These are phyloP conservation scores for Scaptomyza caliginosa DNA, from an alignment of 2,888 invertebrate species.

Conservation along the genomic window DNA sequence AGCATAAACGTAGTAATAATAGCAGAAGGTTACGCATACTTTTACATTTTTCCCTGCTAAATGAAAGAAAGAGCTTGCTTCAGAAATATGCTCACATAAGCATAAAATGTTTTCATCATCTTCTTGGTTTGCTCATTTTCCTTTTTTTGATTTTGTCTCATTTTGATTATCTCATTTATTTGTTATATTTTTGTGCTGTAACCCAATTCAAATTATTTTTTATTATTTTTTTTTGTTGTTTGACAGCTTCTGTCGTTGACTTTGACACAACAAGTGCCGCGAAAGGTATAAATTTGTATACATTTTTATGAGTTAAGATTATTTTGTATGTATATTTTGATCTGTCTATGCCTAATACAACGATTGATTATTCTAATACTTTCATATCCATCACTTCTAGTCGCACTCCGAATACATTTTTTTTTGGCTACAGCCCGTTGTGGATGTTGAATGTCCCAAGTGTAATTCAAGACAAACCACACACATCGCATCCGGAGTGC, in stretches of 20 bases:
- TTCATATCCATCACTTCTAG: constrained; percentile 33
- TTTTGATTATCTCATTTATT: neutral
- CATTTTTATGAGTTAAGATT: no score
- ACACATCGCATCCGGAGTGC: constrained; percentile 2
- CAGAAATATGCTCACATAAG: constrained; percentile 42
- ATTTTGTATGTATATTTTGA: constrained; percentile 3
- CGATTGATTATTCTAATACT: constrained; percentile 46
- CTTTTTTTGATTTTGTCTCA: neutral
- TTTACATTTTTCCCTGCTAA: constrained; percentile 31
- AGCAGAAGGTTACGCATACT: constrained; percentile 27
- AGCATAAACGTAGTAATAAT: no score
- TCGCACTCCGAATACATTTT: neutral
- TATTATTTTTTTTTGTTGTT: neutral
- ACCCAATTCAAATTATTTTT: constrained; percentile 29
- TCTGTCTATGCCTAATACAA: constrained; percentile 37
- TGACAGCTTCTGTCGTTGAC: constrained; percentile 49
- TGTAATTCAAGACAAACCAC: constrained; percentile 41
- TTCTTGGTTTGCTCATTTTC: constrained; percentile 26
- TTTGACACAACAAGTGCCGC: constrained; percentile 36
- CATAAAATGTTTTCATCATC: constrained; percentile 51
- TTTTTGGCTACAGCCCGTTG: neutral
- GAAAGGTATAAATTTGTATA: neutral
- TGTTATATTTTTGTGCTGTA: neutral
- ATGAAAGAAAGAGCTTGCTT: constrained; percentile 45
- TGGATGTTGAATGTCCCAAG: constrained; percentile 40